Percentiles rank a stretch among this genome's conserved stretches.
Conservation (phyloP, 2,113 vertebrate genomes). For the Chaenogobius annularis region DNA sequence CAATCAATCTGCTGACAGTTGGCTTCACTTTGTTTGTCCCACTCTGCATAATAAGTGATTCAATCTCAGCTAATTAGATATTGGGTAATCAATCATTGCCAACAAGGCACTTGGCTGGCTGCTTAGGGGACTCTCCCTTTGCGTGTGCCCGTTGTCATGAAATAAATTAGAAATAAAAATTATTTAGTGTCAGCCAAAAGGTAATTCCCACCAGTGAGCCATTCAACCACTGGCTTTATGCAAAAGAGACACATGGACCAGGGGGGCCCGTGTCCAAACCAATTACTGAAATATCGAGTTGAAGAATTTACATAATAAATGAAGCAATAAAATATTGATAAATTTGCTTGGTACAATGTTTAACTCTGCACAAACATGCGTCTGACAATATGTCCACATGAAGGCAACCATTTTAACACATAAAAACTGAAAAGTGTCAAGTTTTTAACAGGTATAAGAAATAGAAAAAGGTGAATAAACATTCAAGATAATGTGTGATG, state of each 20-base stretch:
- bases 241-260: slow-evolving; percentile 72
- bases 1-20: slow-evolving; percentile 95
- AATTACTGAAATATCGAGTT: slow-evolving; percentile 75
- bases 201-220: slow-evolving; percentile 80
- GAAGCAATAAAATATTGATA: slow-evolving; percentile 75
- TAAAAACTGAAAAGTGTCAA: not conserved
- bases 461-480: not conserved
- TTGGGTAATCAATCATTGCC: slow-evolving; percentile 99
- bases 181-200: slow-evolving; percentile 75
- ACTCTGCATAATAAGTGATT: slow-evolving; percentile 99
- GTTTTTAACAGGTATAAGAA: not conserved
- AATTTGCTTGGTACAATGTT: slow-evolving; percentile 67
- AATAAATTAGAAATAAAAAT: slow-evolving; percentile 75
- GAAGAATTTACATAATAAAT: slow-evolving; percentile 79
- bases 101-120: slow-evolving; percentile 89
- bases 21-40: slow-evolving; percentile 99
- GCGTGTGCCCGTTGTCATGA: slow-evolving; percentile 73
- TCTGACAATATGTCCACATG: slow-evolving; percentile 46
- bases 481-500: not conserved
- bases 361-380: slow-evolving; percentile 50
- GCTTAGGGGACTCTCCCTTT: slow-evolving; percentile 64
- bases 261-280: slow-evolving; percentile 61
- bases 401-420: slow-evolving; percentile 11
- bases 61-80: slow-evolving; percentile 99
- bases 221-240: slow-evolving; percentile 65